Evolutionary conservation across 53 echinoderm and acorn worm species (phyloP).

Genomic region (Stichopus horrens): DNA sequence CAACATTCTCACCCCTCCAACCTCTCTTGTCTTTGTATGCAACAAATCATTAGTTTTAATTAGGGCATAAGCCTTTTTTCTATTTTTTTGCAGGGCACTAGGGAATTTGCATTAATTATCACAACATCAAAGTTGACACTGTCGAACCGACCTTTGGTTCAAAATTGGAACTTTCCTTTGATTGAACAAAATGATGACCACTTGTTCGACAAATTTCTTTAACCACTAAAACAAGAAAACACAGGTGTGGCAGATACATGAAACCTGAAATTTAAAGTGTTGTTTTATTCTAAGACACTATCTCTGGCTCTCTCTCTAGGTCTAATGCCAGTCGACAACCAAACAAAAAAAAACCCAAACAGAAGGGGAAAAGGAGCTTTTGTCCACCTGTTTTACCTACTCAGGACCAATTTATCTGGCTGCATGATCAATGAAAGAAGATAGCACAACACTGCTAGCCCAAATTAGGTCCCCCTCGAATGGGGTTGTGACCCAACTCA

Average conservation of each 20-base stretch:
- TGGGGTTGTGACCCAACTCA: conserved; percentile 31
- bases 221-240: background rate
- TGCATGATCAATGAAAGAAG: conserved; percentile 31
- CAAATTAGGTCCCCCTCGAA: conserved; percentile 21
- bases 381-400: conserved; percentile 25
- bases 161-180: background rate
- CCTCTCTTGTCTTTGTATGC: too few species aligned
- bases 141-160: background rate
- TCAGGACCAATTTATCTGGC: conserved; percentile 37
- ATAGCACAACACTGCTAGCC: conserved; percentile 19
- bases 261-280: background rate
- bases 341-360: background rate
- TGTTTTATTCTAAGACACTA: too few species aligned
- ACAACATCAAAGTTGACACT: too few species aligned
- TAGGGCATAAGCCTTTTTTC: too few species aligned
- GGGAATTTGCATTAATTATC: too few species aligned
- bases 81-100: too few species aligned
- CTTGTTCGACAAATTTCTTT: background rate
- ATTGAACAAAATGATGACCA: conserved; percentile 11
- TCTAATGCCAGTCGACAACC: background rate
- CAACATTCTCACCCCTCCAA: too few species aligned
- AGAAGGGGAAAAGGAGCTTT: background rate
- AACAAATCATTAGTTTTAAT: too few species aligned
- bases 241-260: background rate
- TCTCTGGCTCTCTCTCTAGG: too few species aligned